These are phyloP conservation scores for Monopis laevigella DNA, from an alignment of 2,888 invertebrate genomes.

Conservation along the genomic window DNA sequence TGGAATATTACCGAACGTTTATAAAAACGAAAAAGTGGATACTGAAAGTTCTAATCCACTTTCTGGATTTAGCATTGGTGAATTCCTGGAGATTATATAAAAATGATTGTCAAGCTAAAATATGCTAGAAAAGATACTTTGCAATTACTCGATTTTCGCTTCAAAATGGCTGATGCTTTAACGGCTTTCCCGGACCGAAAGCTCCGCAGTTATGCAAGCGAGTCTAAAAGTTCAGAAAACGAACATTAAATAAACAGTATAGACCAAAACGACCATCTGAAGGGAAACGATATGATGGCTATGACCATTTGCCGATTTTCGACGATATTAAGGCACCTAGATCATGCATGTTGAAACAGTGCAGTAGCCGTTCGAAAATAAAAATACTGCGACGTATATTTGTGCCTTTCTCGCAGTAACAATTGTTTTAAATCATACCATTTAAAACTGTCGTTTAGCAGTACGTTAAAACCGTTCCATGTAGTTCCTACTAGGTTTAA, in stretches of 20 bases:
- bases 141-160: slow-evolving; percentile 1
- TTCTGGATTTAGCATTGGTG: slow-evolving; percentile 23
- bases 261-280: slow-evolving; percentile 17
- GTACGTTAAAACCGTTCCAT: no score
- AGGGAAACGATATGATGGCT: slow-evolving; percentile 24
- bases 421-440: slow-evolving; percentile 17
- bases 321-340: slow-evolving; percentile 23
- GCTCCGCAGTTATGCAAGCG: background rate
- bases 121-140: background rate
- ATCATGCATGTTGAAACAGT: slow-evolving; percentile 21
- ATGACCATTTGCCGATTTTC: slow-evolving; percentile 22
- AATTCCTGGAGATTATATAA: slow-evolving; percentile 24
- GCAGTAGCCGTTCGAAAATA: slow-evolving; percentile 21
- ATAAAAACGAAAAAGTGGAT: slow-evolving; percentile 28
- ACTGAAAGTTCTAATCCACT: slow-evolving; percentile 23
- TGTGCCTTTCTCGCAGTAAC: slow-evolving; percentile 18
- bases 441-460: no score
- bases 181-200: slow-evolving; percentile 1
- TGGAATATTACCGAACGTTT: slow-evolving; percentile 24
- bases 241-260: slow-evolving; percentile 4
- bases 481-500: no score
- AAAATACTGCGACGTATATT: slow-evolving; percentile 21
- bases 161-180: slow-evolving; percentile 11
- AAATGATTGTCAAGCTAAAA: slow-evolving; percentile 2
- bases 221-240: background rate